Evolutionary conservation across 2,888 invertebrate species (phyloP), one percentile per base, ranked within the genome.

Genomic region (Frankliniella intonsa): DNA sequence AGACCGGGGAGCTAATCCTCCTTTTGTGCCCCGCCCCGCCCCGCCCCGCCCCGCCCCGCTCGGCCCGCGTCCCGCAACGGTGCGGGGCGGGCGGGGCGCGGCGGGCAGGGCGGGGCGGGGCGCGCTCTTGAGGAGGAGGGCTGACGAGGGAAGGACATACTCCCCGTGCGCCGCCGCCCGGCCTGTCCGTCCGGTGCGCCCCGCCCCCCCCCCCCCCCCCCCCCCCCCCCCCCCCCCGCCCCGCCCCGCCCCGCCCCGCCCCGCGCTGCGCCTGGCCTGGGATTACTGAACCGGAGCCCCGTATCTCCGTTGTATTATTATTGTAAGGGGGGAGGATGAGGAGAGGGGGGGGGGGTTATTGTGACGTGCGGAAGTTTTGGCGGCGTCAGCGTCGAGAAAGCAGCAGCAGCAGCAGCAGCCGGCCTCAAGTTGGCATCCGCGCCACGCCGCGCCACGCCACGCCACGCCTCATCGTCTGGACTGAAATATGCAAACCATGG

Each of bases 401-500:
- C 38, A 38, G 38, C 38, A 38, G 38, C 38, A 38, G 38, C 38
- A 38, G 38, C 38, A 38, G 38, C 38, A 55, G 55, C 55, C 55
- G 55, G 55, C 38, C 38, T 3, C 69, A 22, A 69, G 69, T 69
- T 22, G 69, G 69, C 55, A 19, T 14, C 55, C 55, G 5, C 55
- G 17, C 55, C 55, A 5, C 14, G 55, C 55, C 55, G 55, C 55
- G n/a, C 22, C 69, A 9, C 22, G n/a, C 22, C 69, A 9, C 22
- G n/a, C 69, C 69, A 3, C 69, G 11, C 25, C 69, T 76, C 69
- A 76, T 76, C 69, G 69, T 22, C 69, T 22, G n/a, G 22, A 8
- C 10, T 76, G 69, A 76, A 76, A 76, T 76, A 76, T 76, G 69
- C 69, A 76, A 76, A 76, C 69, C 69, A 10, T 8, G 19, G 69